phyloP scores from a whole-genome alignment of 2,113 vertebrate species.

The Xiphophorus couchianus region DNA sequence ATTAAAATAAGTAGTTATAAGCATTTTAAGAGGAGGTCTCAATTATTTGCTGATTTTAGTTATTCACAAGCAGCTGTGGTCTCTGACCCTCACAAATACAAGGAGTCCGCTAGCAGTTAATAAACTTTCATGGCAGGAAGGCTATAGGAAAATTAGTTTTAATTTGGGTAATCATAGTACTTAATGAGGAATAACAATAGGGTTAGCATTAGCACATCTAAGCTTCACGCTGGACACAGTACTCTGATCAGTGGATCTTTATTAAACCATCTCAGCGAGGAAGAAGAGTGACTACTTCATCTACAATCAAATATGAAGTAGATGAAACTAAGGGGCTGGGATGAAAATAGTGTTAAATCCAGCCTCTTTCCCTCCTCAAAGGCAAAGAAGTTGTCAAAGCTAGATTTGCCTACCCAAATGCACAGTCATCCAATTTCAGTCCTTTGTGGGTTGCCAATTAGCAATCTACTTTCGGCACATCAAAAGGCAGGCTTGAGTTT shows the following conservation, averaged over 20 bases:
- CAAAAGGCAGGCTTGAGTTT: slow-evolving; percentile 59
- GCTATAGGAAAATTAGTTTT: neutral
- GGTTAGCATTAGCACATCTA: neutral
- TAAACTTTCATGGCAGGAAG: neutral
- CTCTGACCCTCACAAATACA: no score
- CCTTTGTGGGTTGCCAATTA: slow-evolving; percentile 74
- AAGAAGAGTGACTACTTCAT: neutral
- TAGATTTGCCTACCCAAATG: slow-evolving; percentile 51
- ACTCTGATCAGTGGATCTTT: neutral
- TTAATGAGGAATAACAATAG: neutral
- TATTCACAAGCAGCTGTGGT: no score
- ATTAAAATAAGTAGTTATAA: no score
- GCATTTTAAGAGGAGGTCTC: no score
- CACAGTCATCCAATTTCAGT: slow-evolving; percentile 64
- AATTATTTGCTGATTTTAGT: no score
- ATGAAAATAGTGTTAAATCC: slow-evolving; percentile 34
- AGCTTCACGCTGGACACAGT: neutral
- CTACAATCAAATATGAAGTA: slow-evolving; percentile 27
- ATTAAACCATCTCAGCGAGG: neutral
- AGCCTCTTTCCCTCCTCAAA: slow-evolving; percentile 44
- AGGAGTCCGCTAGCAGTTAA: neutral
- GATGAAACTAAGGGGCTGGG: slow-evolving; percentile 31
- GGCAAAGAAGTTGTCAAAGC: slow-evolving; percentile 53
- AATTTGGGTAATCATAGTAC: neutral
- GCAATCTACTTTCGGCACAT: slow-evolving; percentile 62